Evolutionary conservation across 2,113 vertebrate genomes (phyloP).

Genomic region (Poeciliopsis prolifica): DNA sequence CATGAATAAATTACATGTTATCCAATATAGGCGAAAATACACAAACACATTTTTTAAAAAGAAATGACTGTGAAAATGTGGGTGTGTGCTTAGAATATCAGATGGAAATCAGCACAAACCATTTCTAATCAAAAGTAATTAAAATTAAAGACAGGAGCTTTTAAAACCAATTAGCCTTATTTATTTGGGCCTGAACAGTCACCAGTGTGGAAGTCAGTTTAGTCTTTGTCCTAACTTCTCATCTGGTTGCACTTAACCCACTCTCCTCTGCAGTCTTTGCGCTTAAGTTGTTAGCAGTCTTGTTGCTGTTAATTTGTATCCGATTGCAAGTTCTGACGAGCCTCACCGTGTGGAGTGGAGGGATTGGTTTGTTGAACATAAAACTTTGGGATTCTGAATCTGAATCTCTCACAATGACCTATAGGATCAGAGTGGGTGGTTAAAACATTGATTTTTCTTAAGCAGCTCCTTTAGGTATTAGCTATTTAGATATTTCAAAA

Average conservation of each 20-base stretch:
- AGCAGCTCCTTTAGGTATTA: background rate
- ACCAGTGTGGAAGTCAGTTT: background rate
- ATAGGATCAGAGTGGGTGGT: background rate
- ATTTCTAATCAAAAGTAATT: background rate
- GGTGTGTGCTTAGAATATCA: background rate
- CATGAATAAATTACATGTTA: background rate
- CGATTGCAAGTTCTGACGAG: background rate
- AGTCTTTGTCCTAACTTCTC: background rate
- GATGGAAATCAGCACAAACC: background rate
- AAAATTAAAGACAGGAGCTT: background rate
- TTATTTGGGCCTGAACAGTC: background rate
- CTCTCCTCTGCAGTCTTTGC: background rate
- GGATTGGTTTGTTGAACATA: background rate
- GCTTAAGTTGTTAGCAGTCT: background rate
- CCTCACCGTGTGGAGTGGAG: background rate
- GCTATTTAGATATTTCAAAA: background rate
- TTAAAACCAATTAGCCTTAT: background rate
- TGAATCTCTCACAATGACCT: background rate
- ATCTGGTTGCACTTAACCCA: background rate
- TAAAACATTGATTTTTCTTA: background rate
- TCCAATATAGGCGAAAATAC: background rate
- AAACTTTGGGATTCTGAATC: background rate
- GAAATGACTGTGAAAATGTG: background rate
- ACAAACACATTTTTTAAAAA: background rate
- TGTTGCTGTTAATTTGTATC: constrained; percentile 5